phyloP scores from a whole-genome alignment of 2,797 vertebrate species.

The Uromys caudimaculatus region DNA sequence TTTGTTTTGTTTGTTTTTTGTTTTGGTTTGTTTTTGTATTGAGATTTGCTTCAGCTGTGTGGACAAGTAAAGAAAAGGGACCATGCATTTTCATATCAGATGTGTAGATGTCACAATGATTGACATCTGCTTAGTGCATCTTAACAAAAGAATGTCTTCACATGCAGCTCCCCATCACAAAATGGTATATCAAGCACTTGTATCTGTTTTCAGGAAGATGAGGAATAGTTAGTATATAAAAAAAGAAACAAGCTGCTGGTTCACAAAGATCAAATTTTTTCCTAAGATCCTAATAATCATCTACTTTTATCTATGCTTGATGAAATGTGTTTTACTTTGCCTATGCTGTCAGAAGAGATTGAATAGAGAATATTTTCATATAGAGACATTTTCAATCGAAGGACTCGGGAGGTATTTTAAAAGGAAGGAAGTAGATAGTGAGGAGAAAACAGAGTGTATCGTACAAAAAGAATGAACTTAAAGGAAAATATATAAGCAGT shows the following conservation, averaged over 20 bases:
- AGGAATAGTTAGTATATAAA: neutral
- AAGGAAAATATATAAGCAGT: neutral
- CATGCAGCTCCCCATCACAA: neutral
- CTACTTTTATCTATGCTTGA: neutral
- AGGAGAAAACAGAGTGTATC: neutral
- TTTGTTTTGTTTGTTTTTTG: neutral
- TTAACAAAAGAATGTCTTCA: neutral
- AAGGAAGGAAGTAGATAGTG: neutral
- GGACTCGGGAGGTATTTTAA: neutral
- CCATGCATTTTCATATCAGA: neutral
- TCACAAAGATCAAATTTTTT: constrained; percentile 13
- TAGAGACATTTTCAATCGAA: neutral
- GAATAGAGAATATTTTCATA: constrained; percentile 19
- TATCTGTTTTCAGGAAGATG: constrained; percentile 3
- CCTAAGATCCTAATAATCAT: neutral
- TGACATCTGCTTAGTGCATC: neutral
- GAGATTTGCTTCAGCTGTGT: neutral
- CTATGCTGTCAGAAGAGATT: neutral
- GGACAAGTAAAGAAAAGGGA: neutral
- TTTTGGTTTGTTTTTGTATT: neutral
- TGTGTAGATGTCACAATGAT: neutral
- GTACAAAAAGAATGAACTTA: neutral
- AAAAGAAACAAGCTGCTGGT: neutral
- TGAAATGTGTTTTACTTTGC: neutral
- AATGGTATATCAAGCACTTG: neutral